Base-by-base conservation (phyloP, 2,888 invertebrate genomes). In the Dioctria linearis region DNA sequence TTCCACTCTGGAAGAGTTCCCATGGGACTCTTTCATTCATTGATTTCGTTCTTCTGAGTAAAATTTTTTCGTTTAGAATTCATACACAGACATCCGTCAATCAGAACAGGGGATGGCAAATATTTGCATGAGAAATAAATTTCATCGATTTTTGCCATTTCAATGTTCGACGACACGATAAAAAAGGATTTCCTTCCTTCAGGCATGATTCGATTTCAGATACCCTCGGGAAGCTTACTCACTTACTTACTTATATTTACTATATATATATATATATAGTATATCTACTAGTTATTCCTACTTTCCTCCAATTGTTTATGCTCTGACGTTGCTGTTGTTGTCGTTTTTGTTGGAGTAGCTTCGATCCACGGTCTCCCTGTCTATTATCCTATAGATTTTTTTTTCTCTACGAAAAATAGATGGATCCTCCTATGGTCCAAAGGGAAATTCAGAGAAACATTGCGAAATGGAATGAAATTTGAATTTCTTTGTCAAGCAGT, bases 61-160 rank as follows among this genome's bases (percentile, higher is more conserved):
- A 37, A 61, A 59, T 71, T 69, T 25, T 25, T 39, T 11, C 46
- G 42, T 39, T 57, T 40, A 61, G 42, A 75, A 25, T 75, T 75
- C 59, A 61, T 75, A 59, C 25, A 25, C 59, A 75, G 75, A 75
- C 43, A 75, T 75, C 59, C 75, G 75, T 75, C 75, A 75, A 75
- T 75, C 75, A 75, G 59, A n/a, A 11, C 9, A 9, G 46, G 59
- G 61, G 61, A 59, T 61, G 59, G 42, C 61, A 75, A 75, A 75
- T 75, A 75, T 75, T 75, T 75, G 75, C 75, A 75, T 75, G 61
- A 75, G 75, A 75, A 75, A 75, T 75, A 75, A 75, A 75, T 75
- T 57, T 75, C 51, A 75, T 75, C 75, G 75, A 75, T 75, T 75
- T 75, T 75, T 61, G 75, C 75, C 61, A 75, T 75, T 75, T 75